phyloP scores from a whole-genome alignment of 1,140 invertebrate genomes.

The Capitella teleta region DNA sequence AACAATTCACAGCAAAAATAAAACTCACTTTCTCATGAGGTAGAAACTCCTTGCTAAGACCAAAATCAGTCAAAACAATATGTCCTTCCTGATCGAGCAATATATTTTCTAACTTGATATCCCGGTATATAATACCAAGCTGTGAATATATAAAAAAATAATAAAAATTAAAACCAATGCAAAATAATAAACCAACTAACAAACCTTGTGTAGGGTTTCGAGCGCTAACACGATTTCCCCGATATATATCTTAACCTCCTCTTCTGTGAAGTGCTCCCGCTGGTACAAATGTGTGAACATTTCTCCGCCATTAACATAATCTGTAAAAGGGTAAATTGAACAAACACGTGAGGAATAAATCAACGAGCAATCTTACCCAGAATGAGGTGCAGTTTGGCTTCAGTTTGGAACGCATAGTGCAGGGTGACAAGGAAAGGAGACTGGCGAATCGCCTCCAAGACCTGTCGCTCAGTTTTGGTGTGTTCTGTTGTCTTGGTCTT shows the following conservation, averaged over 20 bases:
- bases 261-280: constrained; percentile 96
- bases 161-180: too few relatives aligned
- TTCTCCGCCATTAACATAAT: constrained; percentile 95
- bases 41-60: constrained; percentile 87
- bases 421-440: constrained; percentile 90
- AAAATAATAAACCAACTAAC: too few relatives aligned
- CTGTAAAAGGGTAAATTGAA: constrained; percentile 40
- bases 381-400: constrained; percentile 96
- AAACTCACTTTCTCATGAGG: constrained; percentile 51
- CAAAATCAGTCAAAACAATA: constrained; percentile 97
- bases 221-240: constrained; percentile 92
- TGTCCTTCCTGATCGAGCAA: constrained; percentile 91
- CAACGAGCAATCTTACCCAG: constrained; percentile 43
- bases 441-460: constrained; percentile 92
- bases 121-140: constrained; percentile 89
- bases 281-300: constrained; percentile 93
- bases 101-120: constrained; percentile 69
- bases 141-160: constrained; percentile 35
- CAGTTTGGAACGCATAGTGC: constrained; percentile 97
- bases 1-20: not conserved
- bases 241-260: constrained; percentile 97
- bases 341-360: not conserved
- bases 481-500: constrained; percentile 42
- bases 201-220: constrained; percentile 78
- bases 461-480: constrained; percentile 79